A percentile compares a stretch with the other conserved stretches of the same genome.
These are phyloP conservation scores for Neostethus bicornis DNA, from an alignment of 2,797 vertebrate genomes.

Conservation along the genomic window DNA sequence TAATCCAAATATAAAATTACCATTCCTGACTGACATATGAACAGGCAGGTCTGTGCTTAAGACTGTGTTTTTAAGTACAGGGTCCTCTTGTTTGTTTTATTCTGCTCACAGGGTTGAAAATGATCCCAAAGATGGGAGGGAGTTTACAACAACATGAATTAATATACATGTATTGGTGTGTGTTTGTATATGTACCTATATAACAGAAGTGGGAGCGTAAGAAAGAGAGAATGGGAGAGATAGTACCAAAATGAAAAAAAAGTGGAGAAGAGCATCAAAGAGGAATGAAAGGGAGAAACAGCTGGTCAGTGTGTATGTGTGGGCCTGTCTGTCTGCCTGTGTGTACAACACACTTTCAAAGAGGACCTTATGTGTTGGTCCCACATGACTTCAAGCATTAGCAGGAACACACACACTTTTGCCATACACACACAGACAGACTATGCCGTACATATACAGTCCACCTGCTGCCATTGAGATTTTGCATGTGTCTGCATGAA, in stretches of 20 bases:
- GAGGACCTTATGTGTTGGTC: slow-evolving; percentile 52
- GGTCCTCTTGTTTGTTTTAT: neutral
- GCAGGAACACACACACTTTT: slow-evolving; percentile 23
- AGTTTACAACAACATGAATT: no score
- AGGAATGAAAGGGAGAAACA: slow-evolving; percentile 62
- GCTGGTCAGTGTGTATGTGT: slow-evolving; percentile 62
- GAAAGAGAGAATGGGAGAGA: slow-evolving; percentile 10
- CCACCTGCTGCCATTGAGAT: slow-evolving; percentile 56
- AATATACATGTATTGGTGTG: no score
- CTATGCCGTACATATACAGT: slow-evolving; percentile 30
- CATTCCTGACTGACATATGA: slow-evolving; percentile 55
- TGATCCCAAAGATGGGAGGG: neutral
- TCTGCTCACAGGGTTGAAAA: neutral
- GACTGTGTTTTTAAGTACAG: neutral
- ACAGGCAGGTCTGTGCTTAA: slow-evolving; percentile 18
- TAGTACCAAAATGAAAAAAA: slow-evolving; percentile 53
- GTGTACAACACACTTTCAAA: slow-evolving; percentile 72
- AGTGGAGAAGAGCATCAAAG: slow-evolving; percentile 71
- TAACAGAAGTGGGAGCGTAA: no score
- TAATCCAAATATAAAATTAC: slow-evolving; percentile 65
- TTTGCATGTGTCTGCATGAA: slow-evolving; percentile 36
- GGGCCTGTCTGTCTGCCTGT: slow-evolving; percentile 34
- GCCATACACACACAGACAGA: slow-evolving; percentile 12
- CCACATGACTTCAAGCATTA: slow-evolving; percentile 65
- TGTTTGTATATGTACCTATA: no score